A percentile compares a stretch with the other conserved stretches of the same genome.
Evolutionary conservation across 2,888 invertebrate species (phyloP).

Genomic region (Arrhopalites spinosus): DNA sequence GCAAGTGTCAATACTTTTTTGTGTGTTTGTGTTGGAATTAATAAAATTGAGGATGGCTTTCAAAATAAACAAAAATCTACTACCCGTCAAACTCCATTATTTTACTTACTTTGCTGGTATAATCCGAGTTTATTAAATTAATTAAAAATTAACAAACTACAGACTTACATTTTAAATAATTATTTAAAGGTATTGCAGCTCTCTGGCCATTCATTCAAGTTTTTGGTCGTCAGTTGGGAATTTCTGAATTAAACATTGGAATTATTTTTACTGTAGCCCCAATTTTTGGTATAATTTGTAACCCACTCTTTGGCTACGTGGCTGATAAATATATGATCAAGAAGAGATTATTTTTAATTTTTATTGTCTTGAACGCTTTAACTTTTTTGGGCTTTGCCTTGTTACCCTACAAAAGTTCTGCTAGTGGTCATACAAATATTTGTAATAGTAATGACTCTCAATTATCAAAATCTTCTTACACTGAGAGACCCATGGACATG

Average conservation of each 20-base stretch:
- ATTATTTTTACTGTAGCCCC: slow-evolving; percentile 68
- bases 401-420: slow-evolving; percentile 70
- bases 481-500: not conserved
- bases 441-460: not conserved
- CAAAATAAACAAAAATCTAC: slow-evolving; percentile 71
- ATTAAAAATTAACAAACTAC: slow-evolving; percentile 40
- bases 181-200: slow-evolving; percentile 76
- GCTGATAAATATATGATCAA: slow-evolving; percentile 78
- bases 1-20: no score
- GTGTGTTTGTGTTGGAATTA: not conserved
- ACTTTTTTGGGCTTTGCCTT: slow-evolving; percentile 75
- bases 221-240: slow-evolving; percentile 78
- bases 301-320: slow-evolving; percentile 79
- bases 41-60: not conserved
- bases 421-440: slow-evolving; percentile 60
- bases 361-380: slow-evolving; percentile 72
- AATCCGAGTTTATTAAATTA: no score
- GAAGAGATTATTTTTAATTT: slow-evolving; percentile 73
- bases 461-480: not conserved
- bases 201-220: slow-evolving; percentile 73
- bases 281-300: slow-evolving; percentile 76
- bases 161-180: not conserved
- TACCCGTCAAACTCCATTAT: slow-evolving; percentile 87
- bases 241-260: slow-evolving; percentile 76
- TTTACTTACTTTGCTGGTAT: slow-evolving; percentile 87